Conservation (phyloP, 2,888 invertebrate genomes). For the Hirtodrosophila histrioides region DNA sequence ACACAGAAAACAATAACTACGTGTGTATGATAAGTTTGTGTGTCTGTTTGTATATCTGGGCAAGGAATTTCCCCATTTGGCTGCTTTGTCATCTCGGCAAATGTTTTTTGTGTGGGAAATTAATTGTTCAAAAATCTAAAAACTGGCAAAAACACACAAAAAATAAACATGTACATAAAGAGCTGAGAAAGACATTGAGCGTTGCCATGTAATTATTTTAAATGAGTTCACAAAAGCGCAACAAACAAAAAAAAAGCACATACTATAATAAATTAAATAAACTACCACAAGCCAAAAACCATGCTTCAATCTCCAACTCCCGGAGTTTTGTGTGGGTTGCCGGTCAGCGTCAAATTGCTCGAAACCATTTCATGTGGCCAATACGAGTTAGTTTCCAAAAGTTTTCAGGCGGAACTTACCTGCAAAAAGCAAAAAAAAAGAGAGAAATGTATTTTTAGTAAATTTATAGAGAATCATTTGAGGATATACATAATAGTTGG, state of each 20-base stretch:
- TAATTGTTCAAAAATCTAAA: conserved; percentile 58
- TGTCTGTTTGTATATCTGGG: conserved; percentile 20
- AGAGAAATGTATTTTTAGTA: conserved; percentile 33
- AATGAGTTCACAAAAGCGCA: conserved; percentile 67
- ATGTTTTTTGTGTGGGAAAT: conserved; percentile 65
- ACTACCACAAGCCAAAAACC: conserved; percentile 16
- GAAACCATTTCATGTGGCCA: conserved; percentile 17
- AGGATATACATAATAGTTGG: conserved; percentile 12
- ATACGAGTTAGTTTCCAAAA: conserved; percentile 11
- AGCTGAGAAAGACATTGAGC: conserved; percentile 35
- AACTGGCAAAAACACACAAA: conserved; percentile 20
- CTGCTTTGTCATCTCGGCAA: conserved; percentile 54
- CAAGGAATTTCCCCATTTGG: conserved; percentile 75
- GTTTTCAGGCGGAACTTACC: conserved; percentile 59
- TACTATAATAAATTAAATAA: conserved; percentile 1
- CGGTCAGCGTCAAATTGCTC: not conserved
- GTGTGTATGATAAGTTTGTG: not conserved
- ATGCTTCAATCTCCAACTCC: conserved; percentile 12
- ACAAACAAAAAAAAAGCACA: conserved; percentile 21
- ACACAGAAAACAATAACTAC: conserved; percentile 36
- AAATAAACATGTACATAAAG: conserved; percentile 8
- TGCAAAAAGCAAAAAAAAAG: conserved; percentile 40
- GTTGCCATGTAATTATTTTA: conserved; percentile 62
- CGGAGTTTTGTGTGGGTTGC: conserved; percentile 12
- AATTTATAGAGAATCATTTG: conserved; percentile 38